Evolutionary conservation across 2,797 vertebrate species (phyloP).

Genomic region (Notoglanidium macrostoma): DNA sequence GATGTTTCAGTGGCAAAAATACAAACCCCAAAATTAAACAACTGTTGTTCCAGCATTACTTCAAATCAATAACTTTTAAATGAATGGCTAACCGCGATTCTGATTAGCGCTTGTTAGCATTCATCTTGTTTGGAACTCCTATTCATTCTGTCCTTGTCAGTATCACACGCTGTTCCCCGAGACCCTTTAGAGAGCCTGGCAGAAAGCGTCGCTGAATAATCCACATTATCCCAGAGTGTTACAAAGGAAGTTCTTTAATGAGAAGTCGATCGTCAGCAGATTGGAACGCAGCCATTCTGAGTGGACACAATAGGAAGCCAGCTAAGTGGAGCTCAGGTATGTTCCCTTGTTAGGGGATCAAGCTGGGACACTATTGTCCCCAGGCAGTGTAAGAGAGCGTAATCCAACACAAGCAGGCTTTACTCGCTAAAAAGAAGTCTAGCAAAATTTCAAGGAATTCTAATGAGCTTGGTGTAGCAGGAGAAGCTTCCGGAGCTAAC

Average conservation of each 20-base stretch:
- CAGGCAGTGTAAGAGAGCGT: neutral
- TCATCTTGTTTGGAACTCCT: neutral
- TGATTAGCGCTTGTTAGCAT: neutral
- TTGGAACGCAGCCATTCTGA: conserved; percentile 52
- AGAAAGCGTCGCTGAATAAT: conserved; percentile 11
- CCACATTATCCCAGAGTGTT: neutral
- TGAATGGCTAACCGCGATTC: neutral
- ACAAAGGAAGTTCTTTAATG: conserved; percentile 33
- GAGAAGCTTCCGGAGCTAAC: neutral
- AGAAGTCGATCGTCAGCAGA: conserved; percentile 34
- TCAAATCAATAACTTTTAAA: neutral
- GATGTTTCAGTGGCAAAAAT: neutral
- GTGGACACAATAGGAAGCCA: conserved; percentile 41
- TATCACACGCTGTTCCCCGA: neutral
- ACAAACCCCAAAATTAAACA: neutral
- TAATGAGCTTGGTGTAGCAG: neutral
- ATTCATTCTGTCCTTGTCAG: too few species aligned
- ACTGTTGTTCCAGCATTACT: neutral
- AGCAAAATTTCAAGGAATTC: conserved; percentile 12
- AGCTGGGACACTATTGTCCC: conserved; percentile 42
- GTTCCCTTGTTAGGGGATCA: conserved; percentile 40
- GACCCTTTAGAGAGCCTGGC: neutral
- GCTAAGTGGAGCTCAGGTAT: conserved; percentile 35
- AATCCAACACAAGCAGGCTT: conserved; percentile 22
- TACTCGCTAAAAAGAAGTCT: neutral